phyloP scores from a whole-genome alignment of 2,888 invertebrate species.

The Hypolimnas misippus region DNA sequence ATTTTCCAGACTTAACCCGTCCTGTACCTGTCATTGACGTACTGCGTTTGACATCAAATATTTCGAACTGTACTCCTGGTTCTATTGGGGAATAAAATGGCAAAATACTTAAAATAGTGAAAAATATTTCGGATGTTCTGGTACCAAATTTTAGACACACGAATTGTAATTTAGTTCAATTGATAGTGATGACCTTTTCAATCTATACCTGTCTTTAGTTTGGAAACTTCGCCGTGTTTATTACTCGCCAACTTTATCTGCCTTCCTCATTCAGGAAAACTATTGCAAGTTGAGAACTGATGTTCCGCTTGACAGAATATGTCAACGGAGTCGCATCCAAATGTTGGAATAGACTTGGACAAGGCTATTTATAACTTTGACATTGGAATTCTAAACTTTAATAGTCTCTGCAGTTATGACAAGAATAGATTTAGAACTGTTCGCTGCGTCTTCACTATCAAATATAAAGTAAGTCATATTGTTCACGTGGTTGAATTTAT shows the following conservation, averaged over 20 bases:
- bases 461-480: no score
- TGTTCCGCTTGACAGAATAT: constrained; percentile 12
- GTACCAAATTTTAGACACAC: not conserved
- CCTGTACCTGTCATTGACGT: constrained; percentile 10
- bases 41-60: constrained; percentile 8
- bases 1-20: constrained; percentile 6
- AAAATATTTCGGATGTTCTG: not conserved
- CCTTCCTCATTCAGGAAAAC: not conserved
- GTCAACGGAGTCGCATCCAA: constrained; percentile 12
- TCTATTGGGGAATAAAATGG: constrained; percentile 1
- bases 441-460: not conserved
- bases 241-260: not conserved
- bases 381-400: constrained; percentile 20
- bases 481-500: no score
- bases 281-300: constrained; percentile 6
- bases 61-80: constrained; percentile 1
- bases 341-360: constrained; percentile 19
- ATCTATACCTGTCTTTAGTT: not conserved
- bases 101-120: not conserved
- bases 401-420: constrained; percentile 21
- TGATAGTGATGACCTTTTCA: not conserved
- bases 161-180: not conserved
- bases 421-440: not conserved
- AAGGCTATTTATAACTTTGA: constrained; percentile 21
- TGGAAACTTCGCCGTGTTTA: constrained; percentile 6